These are phyloP conservation scores for Chaetorhynchus papuensis DNA, from an alignment of 2,113 vertebrate genomes.

Conservation along the genomic window DNA sequence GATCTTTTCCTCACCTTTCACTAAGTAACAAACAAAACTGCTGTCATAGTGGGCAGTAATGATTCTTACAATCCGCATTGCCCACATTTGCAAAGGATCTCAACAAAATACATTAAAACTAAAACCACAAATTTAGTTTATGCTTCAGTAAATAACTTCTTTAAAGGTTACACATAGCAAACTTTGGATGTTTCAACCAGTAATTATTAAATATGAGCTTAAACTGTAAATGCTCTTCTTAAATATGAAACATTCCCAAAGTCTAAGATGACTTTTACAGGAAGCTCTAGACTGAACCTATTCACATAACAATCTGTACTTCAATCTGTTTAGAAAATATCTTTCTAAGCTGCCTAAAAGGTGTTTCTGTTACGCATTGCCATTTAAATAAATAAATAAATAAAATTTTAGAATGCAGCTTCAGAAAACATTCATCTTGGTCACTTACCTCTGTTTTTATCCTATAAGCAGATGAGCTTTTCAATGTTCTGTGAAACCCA, in stretches of 20 bases:
- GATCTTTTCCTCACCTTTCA: background rate
- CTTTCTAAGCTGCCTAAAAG: background rate
- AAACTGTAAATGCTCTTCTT: background rate
- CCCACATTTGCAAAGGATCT: background rate
- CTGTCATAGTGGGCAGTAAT: background rate
- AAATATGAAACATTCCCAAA: background rate
- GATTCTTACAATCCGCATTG: background rate
- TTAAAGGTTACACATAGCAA: background rate
- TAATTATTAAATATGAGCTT: background rate
- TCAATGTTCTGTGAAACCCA: background rate
- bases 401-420: background rate
- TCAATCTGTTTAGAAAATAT: background rate
- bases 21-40: background rate
- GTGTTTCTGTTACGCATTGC: background rate
- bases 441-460: background rate
- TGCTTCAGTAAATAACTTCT: background rate
- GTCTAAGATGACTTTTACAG: background rate
- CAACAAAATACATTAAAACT: background rate
- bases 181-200: background rate
- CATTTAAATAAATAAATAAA: background rate
- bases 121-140: background rate
- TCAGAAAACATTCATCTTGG: background rate
- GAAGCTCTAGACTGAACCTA: background rate
- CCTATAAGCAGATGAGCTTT: background rate
- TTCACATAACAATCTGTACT: background rate